phyloP scores from a whole-genome alignment of 2,113 vertebrate species.

The Argyrosomus japonicus region DNA sequence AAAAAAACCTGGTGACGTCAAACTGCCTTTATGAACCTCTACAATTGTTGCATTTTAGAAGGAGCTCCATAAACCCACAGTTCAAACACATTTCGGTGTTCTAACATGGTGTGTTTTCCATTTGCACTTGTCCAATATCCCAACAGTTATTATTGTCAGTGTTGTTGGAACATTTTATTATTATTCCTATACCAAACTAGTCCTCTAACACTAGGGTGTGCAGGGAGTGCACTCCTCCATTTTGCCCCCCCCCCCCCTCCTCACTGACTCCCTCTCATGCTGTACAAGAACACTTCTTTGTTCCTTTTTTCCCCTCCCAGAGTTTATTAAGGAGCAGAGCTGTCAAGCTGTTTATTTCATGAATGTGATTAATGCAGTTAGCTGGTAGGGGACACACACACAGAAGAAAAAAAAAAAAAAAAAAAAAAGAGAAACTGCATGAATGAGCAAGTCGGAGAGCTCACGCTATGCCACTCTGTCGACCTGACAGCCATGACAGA shows the following conservation, averaged over 20 bases:
- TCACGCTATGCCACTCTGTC: constrained; percentile 52
- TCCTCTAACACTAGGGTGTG: background rate
- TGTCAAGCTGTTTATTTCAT: constrained; percentile 64
- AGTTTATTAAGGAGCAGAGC: constrained; percentile 55
- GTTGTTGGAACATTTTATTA: background rate
- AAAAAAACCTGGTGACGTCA: background rate
- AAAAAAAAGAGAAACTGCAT: constrained; percentile 37
- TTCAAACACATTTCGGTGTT: background rate
- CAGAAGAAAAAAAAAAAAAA: too few relatives aligned
- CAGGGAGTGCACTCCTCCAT: constrained; percentile 24
- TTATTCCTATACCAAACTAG: background rate
- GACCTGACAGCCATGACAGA: constrained; percentile 75
- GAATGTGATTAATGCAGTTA: constrained; percentile 62
- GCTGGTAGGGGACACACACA: constrained; percentile 39
- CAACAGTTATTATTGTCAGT: background rate
- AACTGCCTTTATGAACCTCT: background rate
- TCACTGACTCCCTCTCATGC: background rate
- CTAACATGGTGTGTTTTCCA: background rate
- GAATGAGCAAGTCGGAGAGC: constrained; percentile 56
- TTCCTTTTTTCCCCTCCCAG: background rate
- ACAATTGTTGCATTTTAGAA: background rate
- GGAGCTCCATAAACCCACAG: too few relatives aligned
- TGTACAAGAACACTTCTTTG: constrained; percentile 12
- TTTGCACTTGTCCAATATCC: background rate
- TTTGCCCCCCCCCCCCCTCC: background rate